Percentiles rank a stretch among this genome's conserved stretches.
phyloP scores from a whole-genome alignment of 1,140 invertebrate genomes.

The Coptotermes formosanus region DNA sequence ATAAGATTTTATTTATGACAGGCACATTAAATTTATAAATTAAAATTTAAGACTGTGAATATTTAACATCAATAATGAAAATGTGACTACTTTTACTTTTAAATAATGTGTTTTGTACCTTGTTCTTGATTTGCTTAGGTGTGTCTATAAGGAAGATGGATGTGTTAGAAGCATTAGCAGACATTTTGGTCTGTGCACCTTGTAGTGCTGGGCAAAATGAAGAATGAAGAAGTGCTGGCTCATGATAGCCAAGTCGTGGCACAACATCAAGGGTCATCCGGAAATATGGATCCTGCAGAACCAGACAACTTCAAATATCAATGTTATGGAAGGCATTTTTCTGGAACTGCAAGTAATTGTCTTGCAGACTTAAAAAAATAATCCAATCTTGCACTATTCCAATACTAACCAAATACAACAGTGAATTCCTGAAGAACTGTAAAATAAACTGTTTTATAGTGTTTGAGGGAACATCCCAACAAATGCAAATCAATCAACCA shows the following conservation, averaged over 20 bases:
- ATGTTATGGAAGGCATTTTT: background rate
- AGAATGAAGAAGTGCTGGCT: conserved; percentile 94
- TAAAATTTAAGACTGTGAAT: too few relatives aligned
- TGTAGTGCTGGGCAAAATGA: conserved; percentile 95
- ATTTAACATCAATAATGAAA: too few relatives aligned
- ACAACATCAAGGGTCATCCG: conserved; percentile 97
- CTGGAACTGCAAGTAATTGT: background rate
- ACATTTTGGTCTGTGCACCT: conserved; percentile 98
- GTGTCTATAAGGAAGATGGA: conserved; percentile 96
- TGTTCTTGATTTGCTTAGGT: conserved; percentile 95
- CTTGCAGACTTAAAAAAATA: conserved; percentile 17
- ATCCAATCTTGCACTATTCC: background rate
- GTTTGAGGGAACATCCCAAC: too few relatives aligned
- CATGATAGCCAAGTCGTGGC: conserved; percentile 80
- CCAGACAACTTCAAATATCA: background rate
- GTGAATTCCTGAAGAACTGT: too few relatives aligned
- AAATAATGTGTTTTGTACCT: conserved; percentile 53
- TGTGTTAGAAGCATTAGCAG: conserved; percentile 89
- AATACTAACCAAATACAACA: background rate
- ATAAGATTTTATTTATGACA: too few relatives aligned
- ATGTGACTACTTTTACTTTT: too few relatives aligned
- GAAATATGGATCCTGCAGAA: conserved; percentile 89
- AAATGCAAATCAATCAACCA: too few relatives aligned
- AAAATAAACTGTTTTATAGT: too few relatives aligned
- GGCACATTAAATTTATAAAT: too few relatives aligned